Conservation (phyloP, 2,888 invertebrate genomes). For the Drosophila greeni region DNA sequence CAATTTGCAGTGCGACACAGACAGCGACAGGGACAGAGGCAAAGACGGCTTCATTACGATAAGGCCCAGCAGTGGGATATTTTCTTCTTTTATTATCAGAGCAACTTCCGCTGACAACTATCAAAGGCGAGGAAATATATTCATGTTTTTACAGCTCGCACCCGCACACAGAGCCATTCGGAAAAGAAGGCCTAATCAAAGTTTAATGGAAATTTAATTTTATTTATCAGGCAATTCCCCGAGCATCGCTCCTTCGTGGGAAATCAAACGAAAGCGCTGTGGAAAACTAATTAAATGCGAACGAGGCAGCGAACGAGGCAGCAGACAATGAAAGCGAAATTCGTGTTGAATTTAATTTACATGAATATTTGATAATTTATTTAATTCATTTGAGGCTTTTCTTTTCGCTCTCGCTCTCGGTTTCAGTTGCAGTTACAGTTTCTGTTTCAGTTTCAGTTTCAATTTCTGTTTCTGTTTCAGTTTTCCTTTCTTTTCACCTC, state of each 20-base stretch:
- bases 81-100: constrained; percentile 20
- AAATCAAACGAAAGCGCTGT: constrained; percentile 44
- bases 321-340: constrained; percentile 56
- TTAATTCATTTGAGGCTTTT: constrained; percentile 29
- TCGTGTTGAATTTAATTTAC: constrained; percentile 57
- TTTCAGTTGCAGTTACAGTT: neutral
- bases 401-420: constrained; percentile 11
- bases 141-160: constrained; percentile 15
- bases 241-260: constrained; percentile 1
- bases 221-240: constrained; percentile 35
- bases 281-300: constrained; percentile 58
- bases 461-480: constrained; percentile 21
- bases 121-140: constrained; percentile 1
- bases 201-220: constrained; percentile 44
- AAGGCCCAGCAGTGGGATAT: constrained; percentile 19
- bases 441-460: constrained; percentile 14
- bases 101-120: constrained; percentile 27
- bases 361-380: constrained; percentile 60
- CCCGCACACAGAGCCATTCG: constrained; percentile 20
- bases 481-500: constrained; percentile 38
- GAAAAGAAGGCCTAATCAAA: constrained; percentile 31
- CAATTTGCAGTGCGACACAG: constrained; percentile 54
- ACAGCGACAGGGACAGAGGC: neutral
- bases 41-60: constrained; percentile 33
- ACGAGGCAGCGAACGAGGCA: constrained; percentile 5